These are phyloP conservation scores for Lordiphosa mommai DNA, from an alignment of 1,140 invertebrate species.

Conservation along the genomic window DNA sequence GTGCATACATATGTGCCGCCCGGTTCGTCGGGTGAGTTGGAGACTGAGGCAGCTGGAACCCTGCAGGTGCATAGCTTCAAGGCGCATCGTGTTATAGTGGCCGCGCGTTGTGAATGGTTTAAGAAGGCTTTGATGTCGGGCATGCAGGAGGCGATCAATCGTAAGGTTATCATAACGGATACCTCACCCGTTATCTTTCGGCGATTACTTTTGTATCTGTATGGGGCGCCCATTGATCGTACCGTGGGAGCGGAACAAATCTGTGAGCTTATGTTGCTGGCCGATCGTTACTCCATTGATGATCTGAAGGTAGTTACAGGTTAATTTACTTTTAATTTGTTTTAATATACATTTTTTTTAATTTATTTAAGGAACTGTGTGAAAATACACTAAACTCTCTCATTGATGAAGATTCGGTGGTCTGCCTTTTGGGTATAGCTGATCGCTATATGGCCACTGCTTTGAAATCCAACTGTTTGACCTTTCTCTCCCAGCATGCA, in stretches of 20 bases:
- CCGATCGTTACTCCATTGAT: slow-evolving; percentile 80
- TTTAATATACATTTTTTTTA: background rate
- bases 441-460: slow-evolving; percentile 84
- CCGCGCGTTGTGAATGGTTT: slow-evolving; percentile 86
- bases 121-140: slow-evolving; percentile 85
- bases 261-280: slow-evolving; percentile 83
- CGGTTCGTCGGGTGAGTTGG: background rate
- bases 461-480: slow-evolving; percentile 82
- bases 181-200: slow-evolving; percentile 84
- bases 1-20: slow-evolving; percentile 71
- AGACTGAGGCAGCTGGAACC: background rate
- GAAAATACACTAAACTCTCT: slow-evolving; percentile 82
- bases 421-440: slow-evolving; percentile 84
- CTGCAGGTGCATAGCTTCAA: slow-evolving; percentile 76
- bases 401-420: slow-evolving; percentile 84
- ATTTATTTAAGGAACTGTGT: slow-evolving; percentile 80
- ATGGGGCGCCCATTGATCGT: slow-evolving; percentile 82
- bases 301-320: slow-evolving; percentile 54
- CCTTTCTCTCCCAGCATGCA: slow-evolving; percentile 82
- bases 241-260: slow-evolving; percentile 82
- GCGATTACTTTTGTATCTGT: slow-evolving; percentile 84
- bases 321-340: background rate
- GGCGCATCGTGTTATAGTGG: slow-evolving; percentile 85
- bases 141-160: slow-evolving; percentile 87
- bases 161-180: slow-evolving; percentile 85